Percentiles rank a stretch among this genome's conserved stretches.
Evolutionary conservation across 2,888 invertebrate genomes (phyloP).

Genomic region (Limnephilus auricula): DNA sequence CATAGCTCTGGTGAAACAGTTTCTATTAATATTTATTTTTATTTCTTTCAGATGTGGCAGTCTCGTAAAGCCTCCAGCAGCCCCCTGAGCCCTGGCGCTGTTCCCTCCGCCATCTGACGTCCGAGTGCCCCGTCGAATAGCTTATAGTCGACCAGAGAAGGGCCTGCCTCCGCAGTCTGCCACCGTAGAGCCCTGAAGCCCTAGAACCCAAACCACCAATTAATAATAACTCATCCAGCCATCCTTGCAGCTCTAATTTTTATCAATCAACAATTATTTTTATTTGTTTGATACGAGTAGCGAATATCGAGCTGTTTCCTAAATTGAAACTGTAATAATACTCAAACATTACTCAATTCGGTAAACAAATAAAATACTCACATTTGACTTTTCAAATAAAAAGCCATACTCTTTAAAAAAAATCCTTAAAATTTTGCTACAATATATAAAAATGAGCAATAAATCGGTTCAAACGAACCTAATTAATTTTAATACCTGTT

Average conservation of each 20-base stretch:
- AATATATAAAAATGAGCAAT: constrained; percentile 8
- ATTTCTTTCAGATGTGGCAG: constrained; percentile 57
- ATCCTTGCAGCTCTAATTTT: neutral
- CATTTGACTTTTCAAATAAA: neutral
- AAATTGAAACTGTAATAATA: neutral
- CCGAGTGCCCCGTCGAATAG: constrained; percentile 51
- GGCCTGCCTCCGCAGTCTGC: neutral
- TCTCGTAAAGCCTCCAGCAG: constrained; percentile 17
- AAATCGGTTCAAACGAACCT: constrained; percentile 10
- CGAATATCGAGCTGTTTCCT: neutral
- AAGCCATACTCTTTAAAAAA: neutral
- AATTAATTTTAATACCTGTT: neutral
- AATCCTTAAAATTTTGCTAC: neutral
- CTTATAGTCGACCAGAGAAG: constrained; percentile 36
- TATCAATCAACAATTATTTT: neutral
- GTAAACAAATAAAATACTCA: neutral
- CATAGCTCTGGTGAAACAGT: neutral
- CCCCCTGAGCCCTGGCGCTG: constrained; percentile 30
- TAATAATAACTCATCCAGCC: neutral
- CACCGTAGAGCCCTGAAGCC: neutral
- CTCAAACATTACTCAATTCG: neutral
- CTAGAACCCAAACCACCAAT: neutral
- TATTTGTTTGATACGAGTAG: neutral
- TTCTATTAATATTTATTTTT: constrained; percentile 5
- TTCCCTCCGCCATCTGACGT: constrained; percentile 55